Evolutionary conservation across 1,140 invertebrate genomes (phyloP).

Genomic region (Varroa destructor): DNA sequence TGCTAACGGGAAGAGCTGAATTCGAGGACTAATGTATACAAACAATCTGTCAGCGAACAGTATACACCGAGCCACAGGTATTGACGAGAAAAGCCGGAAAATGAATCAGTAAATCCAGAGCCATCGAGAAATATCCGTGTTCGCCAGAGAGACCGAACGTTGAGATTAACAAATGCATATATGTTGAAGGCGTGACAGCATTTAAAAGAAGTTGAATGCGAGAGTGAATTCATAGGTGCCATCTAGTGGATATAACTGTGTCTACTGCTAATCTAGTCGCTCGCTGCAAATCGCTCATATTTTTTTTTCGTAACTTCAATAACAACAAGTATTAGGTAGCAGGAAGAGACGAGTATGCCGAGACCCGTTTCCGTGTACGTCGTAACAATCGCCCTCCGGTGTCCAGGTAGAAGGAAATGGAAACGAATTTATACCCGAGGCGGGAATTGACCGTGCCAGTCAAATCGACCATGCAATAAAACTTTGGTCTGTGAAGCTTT

Average conservation of each 20-base stretch:
- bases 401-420: no score
- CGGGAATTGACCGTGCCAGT: no score
- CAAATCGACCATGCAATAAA: not conserved
- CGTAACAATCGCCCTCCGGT: no score
- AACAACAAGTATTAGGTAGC: no score
- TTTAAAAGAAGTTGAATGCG: not conserved
- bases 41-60: not conserved
- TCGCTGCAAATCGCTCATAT: constrained; percentile 15
- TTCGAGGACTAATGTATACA: not conserved
- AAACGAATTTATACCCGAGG: no score
- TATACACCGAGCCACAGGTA: no score
- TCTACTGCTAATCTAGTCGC: constrained; percentile 20
- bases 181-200: not conserved
- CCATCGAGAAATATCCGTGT: not conserved
- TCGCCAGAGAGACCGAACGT: not conserved
- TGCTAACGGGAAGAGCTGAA: no score
- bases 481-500: constrained; percentile 29
- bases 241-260: not conserved
- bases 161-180: not conserved
- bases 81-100: no score
- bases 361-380: no score
- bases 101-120: no score
- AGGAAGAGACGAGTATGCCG: no score
- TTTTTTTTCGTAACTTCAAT: not conserved
- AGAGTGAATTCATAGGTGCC: constrained; percentile 10